Evolutionary conservation across 2,797 vertebrate genomes (phyloP), one percentile per base, ranked within the genome.

Genomic region (Eupleurogrammus muticus): DNA sequence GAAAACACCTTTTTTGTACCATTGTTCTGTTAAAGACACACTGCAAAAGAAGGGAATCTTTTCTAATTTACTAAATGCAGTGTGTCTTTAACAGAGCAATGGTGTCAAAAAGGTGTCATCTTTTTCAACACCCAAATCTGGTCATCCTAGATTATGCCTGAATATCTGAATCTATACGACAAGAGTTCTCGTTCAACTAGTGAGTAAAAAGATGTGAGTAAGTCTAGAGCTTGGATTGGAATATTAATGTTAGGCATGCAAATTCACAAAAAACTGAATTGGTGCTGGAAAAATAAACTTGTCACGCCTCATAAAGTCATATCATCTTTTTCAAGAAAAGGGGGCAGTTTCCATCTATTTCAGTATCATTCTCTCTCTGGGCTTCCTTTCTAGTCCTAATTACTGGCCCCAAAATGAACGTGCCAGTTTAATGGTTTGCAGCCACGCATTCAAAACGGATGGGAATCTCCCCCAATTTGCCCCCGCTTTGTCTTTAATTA

Each of bases 401-500:
- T 79, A 82, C 69, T 85, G 73, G 79, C 81, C 19, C 46, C 40
- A 5, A 34, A 65, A 16, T 3, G 79, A 73, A 52, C 12, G 62
- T 62, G 65, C 66, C 75, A 55, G 59, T 66, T 57, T 77, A 77
- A 65, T 2, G 40, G 42, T 70, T 68, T 50, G 69, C 5, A 32
- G 81, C 57, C 51, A 67, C 10, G 7, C 38, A 16, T 49, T 75
- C 55, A 67, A 70, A 72, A 63, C 20, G 66, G 77, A 78, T 84
- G 88, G 82, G 84, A 91, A 85, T 87, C 87, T 75, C 82, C 70
- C 61, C 81, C 58, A 59, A 68, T 75, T 74, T 71, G 75, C 70
- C 73, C 55, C 48, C 14, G 48, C 51, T 77, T 75, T 58, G 80
- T 77, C 72, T 78, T 70, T 87, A 89, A 91, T 91, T 88, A 90